A percentile compares a stretch with the other conserved stretches of the same genome.
These are phyloP conservation scores for Chrysomela aeneicollis DNA, from an alignment of 2,888 invertebrate genomes.

Conservation along the genomic window DNA sequence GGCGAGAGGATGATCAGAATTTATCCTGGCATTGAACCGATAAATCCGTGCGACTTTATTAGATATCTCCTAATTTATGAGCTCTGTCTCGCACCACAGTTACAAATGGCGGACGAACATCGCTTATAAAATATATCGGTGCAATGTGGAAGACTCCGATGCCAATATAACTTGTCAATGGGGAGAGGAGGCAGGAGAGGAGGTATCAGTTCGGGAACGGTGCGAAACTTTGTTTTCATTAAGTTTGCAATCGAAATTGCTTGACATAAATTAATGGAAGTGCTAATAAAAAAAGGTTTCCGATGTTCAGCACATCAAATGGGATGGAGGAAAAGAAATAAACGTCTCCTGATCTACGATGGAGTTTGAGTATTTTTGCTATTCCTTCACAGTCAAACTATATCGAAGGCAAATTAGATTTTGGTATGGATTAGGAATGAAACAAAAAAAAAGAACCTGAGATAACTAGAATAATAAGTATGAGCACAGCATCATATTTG, in stretches of 20 bases:
- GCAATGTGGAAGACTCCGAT: constrained; percentile 46
- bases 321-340: constrained; percentile 19
- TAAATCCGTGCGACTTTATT: constrained; percentile 63
- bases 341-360: constrained; percentile 28
- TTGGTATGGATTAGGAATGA: no score
- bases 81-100: constrained; percentile 57
- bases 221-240: constrained; percentile 44
- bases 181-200: constrained; percentile 20
- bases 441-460: no score
- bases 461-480: no score
- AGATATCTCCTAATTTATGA: constrained; percentile 63
- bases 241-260: constrained; percentile 44
- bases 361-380: constrained; percentile 14
- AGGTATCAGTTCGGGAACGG: constrained; percentile 32
- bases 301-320: constrained; percentile 34
- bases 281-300: constrained; percentile 38
- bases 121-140: constrained; percentile 53
- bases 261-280: constrained; percentile 42
- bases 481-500: no score
- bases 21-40: constrained; percentile 60
- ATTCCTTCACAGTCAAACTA: no score
- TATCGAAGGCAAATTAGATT: no score
- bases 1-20: constrained; percentile 58
- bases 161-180: constrained; percentile 46
- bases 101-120: constrained; percentile 57